Percentiles rank a stretch among this genome's conserved stretches.
Evolutionary conservation across 2,113 vertebrate genomes (phyloP).

Genomic region (Solea senegalensis): DNA sequence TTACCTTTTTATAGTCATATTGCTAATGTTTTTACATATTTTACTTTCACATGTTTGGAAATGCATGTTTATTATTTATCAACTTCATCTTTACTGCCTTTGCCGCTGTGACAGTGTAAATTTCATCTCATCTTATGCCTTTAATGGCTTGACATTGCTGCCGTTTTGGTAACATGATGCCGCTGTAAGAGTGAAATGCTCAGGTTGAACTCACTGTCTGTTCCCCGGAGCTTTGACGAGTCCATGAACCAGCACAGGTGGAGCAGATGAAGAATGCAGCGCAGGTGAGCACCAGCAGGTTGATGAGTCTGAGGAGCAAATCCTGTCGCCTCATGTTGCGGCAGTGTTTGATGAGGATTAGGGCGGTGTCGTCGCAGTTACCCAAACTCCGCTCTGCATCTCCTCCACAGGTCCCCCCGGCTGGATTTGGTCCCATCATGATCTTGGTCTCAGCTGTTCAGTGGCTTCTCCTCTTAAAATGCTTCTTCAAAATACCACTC

Average conservation of each 20-base stretch:
- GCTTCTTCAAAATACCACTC: background rate
- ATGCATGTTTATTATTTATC: no score
- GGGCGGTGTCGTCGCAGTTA: background rate
- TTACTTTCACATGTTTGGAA: no score
- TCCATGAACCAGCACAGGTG: background rate
- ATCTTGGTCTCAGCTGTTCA: background rate
- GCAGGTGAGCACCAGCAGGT: conserved; percentile 41
- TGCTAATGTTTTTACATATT: no score
- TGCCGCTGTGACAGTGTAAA: no score
- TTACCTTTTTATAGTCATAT: no score
- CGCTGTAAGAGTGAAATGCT: no score
- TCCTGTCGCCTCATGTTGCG: conserved; percentile 56
- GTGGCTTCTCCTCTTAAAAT: background rate
- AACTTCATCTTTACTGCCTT: no score
- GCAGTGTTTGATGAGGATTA: conserved; percentile 46
- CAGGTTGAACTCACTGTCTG: conserved; percentile 1
- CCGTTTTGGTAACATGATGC: no score
- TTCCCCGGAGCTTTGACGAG: background rate
- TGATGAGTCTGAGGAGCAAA: conserved; percentile 19
- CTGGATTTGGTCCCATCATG: background rate
- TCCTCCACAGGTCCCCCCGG: no score
- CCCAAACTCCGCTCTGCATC: background rate
- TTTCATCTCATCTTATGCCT: no score
- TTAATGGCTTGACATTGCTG: no score
- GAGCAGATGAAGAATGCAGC: conserved; percentile 5